Percentiles rank a stretch among this genome's conserved stretches.
Evolutionary conservation across 2,797 vertebrate genomes (phyloP).

Genomic region (Chanos chanos): DNA sequence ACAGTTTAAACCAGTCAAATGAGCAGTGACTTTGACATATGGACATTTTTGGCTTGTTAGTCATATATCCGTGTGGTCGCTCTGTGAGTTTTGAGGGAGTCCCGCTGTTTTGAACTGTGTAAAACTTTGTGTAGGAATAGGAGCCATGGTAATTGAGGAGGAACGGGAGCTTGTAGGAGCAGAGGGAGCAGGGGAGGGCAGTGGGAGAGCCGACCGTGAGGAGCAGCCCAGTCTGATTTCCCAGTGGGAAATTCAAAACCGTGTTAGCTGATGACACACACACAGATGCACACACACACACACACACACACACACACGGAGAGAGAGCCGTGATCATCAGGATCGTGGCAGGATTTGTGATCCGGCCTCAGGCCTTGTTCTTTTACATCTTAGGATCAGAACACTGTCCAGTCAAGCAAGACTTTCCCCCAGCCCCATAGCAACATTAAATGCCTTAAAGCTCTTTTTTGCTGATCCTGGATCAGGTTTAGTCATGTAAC

Average conservation of each 20-base stretch:
- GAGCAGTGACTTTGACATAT: no score
- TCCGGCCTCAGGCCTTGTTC: no score
- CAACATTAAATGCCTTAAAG: no score
- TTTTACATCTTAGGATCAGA: no score
- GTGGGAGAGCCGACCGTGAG: not conserved
- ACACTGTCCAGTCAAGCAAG: no score
- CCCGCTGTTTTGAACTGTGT: constrained; percentile 13
- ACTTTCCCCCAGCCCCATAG: no score
- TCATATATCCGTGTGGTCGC: not conserved
- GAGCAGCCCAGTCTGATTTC: constrained; percentile 4
- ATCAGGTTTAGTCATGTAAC: no score
- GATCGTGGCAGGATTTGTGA: no score
- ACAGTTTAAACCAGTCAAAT: no score
- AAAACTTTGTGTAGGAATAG: not conserved
- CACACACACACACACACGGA: not conserved
- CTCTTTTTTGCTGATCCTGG: no score
- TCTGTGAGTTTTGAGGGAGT: not conserved
- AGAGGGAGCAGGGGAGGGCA: not conserved
- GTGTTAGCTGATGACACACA: not conserved
- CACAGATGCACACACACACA: no score
- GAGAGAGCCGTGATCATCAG: no score
- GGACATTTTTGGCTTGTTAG: not conserved
- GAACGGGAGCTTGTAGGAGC: not conserved
- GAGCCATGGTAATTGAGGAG: constrained; percentile 12
- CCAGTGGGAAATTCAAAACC: constrained; percentile 7